These are phyloP conservation scores for Epistrophe grossulariae DNA, from an alignment of 2,888 invertebrate species.

Conservation along the genomic window DNA sequence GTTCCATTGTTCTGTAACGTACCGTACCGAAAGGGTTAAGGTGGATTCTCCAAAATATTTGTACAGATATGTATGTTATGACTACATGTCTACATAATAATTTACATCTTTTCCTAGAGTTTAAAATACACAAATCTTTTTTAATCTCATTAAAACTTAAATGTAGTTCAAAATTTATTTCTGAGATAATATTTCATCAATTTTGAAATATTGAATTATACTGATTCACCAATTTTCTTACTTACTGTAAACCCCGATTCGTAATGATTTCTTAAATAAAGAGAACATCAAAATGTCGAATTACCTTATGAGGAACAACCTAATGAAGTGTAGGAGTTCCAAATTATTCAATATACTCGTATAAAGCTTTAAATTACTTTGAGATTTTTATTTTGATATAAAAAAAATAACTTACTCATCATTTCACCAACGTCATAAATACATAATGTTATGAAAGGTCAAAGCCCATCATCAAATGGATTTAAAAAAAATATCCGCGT, in stretches of 20 bases:
- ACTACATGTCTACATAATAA: no score
- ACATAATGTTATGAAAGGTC: conserved; percentile 1
- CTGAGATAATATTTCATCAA: background rate
- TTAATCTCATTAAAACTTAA: background rate
- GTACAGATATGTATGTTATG: no score
- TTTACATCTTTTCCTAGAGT: no score
- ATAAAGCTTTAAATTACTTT: background rate
- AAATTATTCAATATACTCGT: background rate
- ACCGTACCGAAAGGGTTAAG: no score
- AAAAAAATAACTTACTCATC: conserved; percentile 11
- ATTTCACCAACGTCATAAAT: background rate
- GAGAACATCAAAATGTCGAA: background rate
- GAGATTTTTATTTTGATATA: background rate
- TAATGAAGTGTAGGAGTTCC: conserved; percentile 16
- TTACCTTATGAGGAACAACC: background rate
- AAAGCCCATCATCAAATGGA: background rate
- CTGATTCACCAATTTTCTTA: background rate
- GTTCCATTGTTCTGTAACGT: no score
- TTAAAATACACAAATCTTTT: no score
- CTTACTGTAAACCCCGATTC: background rate
- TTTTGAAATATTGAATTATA: background rate
- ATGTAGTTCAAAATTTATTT: background rate
- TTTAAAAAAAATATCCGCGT: background rate
- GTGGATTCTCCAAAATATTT: no score
- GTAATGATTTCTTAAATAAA: background rate